Base-by-base conservation (phyloP, 2,888 invertebrate species). In the Gymnosoma rotundatum region DNA sequence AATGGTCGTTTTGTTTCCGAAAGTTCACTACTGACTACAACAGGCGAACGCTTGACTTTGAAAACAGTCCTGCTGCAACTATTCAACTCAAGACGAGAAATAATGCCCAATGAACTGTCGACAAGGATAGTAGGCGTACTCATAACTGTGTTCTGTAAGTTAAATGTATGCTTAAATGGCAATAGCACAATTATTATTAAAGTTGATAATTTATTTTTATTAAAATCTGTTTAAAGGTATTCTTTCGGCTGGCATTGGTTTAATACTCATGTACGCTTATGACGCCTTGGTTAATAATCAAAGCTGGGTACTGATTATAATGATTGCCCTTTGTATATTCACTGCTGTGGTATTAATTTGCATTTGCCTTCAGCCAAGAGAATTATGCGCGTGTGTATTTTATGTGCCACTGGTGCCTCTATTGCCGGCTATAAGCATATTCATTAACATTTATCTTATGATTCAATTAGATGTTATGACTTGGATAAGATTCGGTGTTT, bases 401-500 rank as follows among this genome's bases (percentile, higher is more conserved):
- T 92, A 97, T 95, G 97, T 97, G 9, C 98, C 98, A 0, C 92
- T 95, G 18, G 96, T 98, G 0, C 98, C 98, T 0, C 90, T 97
- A 10, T 92, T 97, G 74, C 98, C 98, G 0, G 95, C 95, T 61
- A 89, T 96, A 54, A 97, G 97, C 91, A 95, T 97, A 87, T 94
- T 97, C 88, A 93, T 96, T 61, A 98, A 98, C 89, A 94, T 97
- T 78, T 96, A 97, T 90, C 93, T 98, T 18, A 97, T 98, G 97
- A 93, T 96, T 76, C 94, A 96, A 91, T 93, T 98, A 87, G 95
- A 96, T 86, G 87, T 91, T 3, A 93, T 94, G 88, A 98, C 98
- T 1, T 98, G 98, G 98, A 94, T 97, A 36, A 93, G 97, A 86
- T 96, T 97, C 89, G 94, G 93, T 0, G 92, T 97, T 14, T 98